Evolutionary conservation across 2,797 vertebrate genomes (phyloP).

Genomic region (Sebastes cheni): DNA sequence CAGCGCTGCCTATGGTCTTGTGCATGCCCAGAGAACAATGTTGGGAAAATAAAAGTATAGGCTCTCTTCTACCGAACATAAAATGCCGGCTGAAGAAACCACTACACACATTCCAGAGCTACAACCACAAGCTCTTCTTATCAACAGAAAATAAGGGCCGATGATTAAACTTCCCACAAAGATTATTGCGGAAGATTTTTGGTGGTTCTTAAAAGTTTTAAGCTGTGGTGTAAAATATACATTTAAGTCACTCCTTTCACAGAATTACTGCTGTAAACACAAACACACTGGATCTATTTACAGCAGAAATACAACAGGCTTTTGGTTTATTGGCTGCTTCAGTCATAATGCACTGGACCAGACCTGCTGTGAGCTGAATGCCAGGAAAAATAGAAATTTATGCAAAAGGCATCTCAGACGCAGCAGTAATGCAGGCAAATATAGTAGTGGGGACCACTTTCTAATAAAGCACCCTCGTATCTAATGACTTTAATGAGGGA

Average conservation of each 20-base stretch:
- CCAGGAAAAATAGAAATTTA: not conserved
- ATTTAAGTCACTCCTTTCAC: not conserved
- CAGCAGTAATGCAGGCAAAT: not conserved
- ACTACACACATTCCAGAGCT: not conserved
- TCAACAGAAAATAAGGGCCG: not conserved
- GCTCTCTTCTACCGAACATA: not conserved
- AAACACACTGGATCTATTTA: not conserved
- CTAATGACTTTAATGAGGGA: not conserved
- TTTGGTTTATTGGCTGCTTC: constrained; percentile 1
- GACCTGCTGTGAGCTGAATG: not conserved
- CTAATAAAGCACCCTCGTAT: not conserved
- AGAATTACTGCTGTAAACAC: not conserved
- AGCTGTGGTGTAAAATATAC: not conserved
- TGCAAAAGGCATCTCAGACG: not conserved
- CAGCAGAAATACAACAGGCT: not conserved
- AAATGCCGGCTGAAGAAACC: not conserved
- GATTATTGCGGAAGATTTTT: not conserved
- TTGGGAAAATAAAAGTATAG: too few species aligned
- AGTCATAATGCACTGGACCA: not conserved
- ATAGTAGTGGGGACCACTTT: not conserved
- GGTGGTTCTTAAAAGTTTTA: not conserved
- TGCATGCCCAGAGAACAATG: not conserved
- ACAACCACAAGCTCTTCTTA: not conserved
- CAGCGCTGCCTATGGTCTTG: too few species aligned
- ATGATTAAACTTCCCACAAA: not conserved